These are phyloP conservation scores for Pteruthius melanotis DNA, from an alignment of 2,113 vertebrate species.

Conservation along the genomic window DNA sequence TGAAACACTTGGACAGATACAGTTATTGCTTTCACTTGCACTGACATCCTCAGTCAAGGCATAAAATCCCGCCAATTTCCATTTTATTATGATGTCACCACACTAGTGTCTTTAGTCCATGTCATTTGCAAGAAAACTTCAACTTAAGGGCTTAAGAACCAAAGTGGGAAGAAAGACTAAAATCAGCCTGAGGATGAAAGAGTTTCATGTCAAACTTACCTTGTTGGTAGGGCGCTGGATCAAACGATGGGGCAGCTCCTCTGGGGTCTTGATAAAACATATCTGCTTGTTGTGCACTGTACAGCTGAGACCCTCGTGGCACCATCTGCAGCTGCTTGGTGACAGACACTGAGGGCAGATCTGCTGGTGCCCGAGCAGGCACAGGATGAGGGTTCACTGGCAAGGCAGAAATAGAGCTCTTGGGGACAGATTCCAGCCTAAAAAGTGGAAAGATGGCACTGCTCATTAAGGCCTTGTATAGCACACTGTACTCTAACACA, in stretches of 20 bases:
- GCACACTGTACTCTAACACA: neutral
- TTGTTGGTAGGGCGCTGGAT: conserved; percentile 84
- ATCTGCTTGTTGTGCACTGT: conserved; percentile 83
- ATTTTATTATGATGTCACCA: neutral
- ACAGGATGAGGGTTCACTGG: conserved; percentile 82
- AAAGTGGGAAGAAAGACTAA: neutral
- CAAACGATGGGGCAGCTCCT: conserved; percentile 85
- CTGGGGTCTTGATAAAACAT: conserved; percentile 87
- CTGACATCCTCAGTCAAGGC: neutral
- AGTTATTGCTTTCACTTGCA: neutral
- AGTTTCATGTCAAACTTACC: conserved; percentile 64
- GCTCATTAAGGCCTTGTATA: neutral
- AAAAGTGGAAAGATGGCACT: neutral
- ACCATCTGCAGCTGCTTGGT: conserved; percentile 87
- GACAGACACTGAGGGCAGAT: conserved; percentile 81
- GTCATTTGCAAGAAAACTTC: neutral
- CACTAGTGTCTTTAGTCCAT: neutral
- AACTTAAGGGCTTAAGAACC: neutral
- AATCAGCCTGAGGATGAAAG: neutral
- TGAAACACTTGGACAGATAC: neutral
- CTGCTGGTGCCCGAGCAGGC: conserved; percentile 77
- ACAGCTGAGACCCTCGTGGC: conserved; percentile 84
- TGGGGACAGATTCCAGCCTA: conserved; percentile 85
- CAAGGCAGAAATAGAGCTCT: conserved; percentile 80
- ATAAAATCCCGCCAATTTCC: neutral